These are phyloP conservation scores for Drosophila subsilvestris DNA, from an alignment of 2,888 invertebrate species.

Conservation along the genomic window DNA sequence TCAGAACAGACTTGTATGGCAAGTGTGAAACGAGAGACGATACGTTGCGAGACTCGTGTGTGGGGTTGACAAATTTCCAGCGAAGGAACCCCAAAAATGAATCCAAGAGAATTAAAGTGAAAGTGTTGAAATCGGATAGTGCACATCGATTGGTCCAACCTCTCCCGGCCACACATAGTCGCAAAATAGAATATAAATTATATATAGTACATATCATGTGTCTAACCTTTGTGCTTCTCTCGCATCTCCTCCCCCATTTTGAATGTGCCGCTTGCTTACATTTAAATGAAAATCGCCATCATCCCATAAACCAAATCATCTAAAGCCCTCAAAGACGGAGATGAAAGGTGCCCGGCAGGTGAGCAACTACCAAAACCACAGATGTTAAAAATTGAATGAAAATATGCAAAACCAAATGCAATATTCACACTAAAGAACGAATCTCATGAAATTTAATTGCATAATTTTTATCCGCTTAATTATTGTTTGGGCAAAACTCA, in stretches of 20 bases:
- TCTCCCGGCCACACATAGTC: neutral
- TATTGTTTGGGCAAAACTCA: constrained; percentile 46
- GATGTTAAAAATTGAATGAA: constrained; percentile 29
- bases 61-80: constrained; percentile 28
- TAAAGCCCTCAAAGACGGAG: constrained; percentile 87
- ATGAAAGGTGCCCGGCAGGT: constrained; percentile 89
- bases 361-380: constrained; percentile 81
- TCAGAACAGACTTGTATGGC: constrained; percentile 6
- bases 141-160: constrained; percentile 29
- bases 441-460: constrained; percentile 5
- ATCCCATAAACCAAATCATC: constrained; percentile 24
- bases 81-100: constrained; percentile 23
- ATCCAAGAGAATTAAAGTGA: constrained; percentile 40
- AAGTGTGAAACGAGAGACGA: neutral
- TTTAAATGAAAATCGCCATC: constrained; percentile 23
- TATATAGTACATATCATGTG: constrained; percentile 41
- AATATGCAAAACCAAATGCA: constrained; percentile 25
- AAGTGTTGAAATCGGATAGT: constrained; percentile 66
- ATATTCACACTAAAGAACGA: constrained; percentile 14
- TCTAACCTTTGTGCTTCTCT: constrained; percentile 68
- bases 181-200: constrained; percentile 20
- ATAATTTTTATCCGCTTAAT: constrained; percentile 19
- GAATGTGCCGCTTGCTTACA: constrained; percentile 67
- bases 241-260: constrained; percentile 54
- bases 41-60: neutral